Conservation (phyloP, 2,888 invertebrate genomes). For the Anorthoa munda region DNA sequence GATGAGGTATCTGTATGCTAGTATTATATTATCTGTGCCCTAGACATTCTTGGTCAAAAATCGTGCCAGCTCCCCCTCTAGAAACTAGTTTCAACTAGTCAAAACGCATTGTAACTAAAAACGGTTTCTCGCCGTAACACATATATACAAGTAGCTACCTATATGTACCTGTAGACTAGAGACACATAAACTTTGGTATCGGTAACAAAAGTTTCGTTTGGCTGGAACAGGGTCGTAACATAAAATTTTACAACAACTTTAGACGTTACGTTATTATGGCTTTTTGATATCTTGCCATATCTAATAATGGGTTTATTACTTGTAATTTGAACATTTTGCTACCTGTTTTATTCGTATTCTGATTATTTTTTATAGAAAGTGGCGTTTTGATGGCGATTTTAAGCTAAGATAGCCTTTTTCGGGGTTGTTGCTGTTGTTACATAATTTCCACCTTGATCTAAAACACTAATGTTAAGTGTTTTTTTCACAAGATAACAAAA, state of each 20-base stretch:
- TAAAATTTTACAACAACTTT: constrained; percentile 89
- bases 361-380: constrained; percentile 44
- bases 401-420: neutral
- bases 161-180: constrained; percentile 70
- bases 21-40: too few relatives aligned
- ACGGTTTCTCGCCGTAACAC: neutral
- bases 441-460: too few relatives aligned
- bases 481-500: neutral
- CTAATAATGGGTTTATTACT: constrained; percentile 86
- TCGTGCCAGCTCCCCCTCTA: too few relatives aligned
- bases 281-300: constrained; percentile 87
- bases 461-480: neutral
- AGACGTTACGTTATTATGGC: constrained; percentile 84
- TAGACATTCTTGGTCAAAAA: too few relatives aligned
- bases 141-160: constrained; percentile 23
- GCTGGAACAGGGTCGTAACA: constrained; percentile 85
- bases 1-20: too few relatives aligned
- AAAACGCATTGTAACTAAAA: too few relatives aligned
- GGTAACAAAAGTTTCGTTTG: constrained; percentile 84
- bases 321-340: constrained; percentile 80
- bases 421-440: too few relatives aligned
- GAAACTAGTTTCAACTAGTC: too few relatives aligned
- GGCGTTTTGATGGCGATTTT: constrained; percentile 7
- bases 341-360: constrained; percentile 70
- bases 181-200: constrained; percentile 80